Conservation (phyloP, 2,888 invertebrate species). For the Coelogynopora nodosa region DNA sequence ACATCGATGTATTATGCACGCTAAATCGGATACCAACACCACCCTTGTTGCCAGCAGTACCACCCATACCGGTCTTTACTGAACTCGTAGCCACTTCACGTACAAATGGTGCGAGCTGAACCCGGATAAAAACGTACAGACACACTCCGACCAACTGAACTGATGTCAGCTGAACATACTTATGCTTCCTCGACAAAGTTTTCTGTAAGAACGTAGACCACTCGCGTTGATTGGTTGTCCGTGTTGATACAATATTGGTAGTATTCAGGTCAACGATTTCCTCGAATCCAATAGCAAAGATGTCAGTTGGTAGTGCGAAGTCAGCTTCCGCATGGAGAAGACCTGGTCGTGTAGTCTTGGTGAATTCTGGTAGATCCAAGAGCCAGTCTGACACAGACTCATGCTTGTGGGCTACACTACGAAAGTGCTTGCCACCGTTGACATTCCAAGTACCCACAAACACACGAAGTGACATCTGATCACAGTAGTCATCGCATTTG, state of each 20-base stretch:
- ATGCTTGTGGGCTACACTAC: conserved; percentile 84
- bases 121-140: conserved; percentile 85
- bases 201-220: conserved; percentile 94
- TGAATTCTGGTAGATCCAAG: conserved; percentile 69
- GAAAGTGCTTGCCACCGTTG: conserved; percentile 96
- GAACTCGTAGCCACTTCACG: conserved; percentile 86
- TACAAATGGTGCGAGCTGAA: conserved; percentile 80
- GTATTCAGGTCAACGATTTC: conserved; percentile 99
- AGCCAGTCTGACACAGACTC: conserved; percentile 66
- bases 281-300: conserved; percentile 95
- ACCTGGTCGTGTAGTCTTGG: conserved; percentile 2
- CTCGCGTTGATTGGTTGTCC: conserved; percentile 82
- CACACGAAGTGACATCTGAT: conserved; percentile 67
- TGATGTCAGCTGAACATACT: conserved; percentile 83
- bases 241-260: conserved; percentile 88
- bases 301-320: conserved; percentile 73
- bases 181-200: conserved; percentile 78
- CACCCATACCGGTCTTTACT: conserved; percentile 95
- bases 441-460: conserved; percentile 96
- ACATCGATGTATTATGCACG: conserved; percentile 84
- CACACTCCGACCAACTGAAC: conserved; percentile 96
- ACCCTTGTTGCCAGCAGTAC: conserved; percentile 95
- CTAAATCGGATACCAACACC: conserved; percentile 87
- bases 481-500: conserved; percentile 13
- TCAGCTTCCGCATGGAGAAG: conserved; percentile 51